Evolutionary conservation across 1,140 invertebrate genomes (phyloP).

Genomic region (Globodera ellingtonae): DNA sequence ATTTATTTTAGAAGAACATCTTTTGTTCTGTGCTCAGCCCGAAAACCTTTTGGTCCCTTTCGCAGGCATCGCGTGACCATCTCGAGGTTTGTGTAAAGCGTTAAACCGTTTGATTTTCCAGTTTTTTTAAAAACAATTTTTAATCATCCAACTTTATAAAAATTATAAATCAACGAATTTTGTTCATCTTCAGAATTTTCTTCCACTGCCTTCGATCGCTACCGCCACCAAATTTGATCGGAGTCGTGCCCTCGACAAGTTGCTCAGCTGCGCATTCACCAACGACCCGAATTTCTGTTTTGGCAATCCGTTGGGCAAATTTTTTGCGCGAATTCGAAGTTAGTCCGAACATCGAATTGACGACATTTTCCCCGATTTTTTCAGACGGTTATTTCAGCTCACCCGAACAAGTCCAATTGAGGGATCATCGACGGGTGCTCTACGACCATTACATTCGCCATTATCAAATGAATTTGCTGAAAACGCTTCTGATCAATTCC

Average conservation of each 20-base stretch:
- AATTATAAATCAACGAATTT: not conserved
- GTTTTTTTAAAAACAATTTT: too few relatives aligned
- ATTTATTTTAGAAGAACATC: slow-evolving; percentile 32
- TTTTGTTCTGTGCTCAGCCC: slow-evolving; percentile 35
- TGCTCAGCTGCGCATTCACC: slow-evolving; percentile 32
- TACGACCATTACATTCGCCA: slow-evolving; percentile 48
- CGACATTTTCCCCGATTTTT: slow-evolving; percentile 3
- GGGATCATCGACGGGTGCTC: slow-evolving; percentile 38
- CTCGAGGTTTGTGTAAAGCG: slow-evolving; percentile 28
- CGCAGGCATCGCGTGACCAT: slow-evolving; percentile 32
- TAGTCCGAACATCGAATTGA: not conserved
- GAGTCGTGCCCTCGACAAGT: slow-evolving; percentile 18
- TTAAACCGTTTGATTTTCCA: not conserved
- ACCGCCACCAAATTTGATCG: slow-evolving; percentile 21
- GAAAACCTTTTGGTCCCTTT: slow-evolving; percentile 36
- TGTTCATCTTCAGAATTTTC: slow-evolving; percentile 31
- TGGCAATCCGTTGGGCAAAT: slow-evolving; percentile 42
- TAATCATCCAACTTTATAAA: too few relatives aligned
- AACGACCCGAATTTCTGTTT: slow-evolving; percentile 39
- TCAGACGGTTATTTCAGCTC: slow-evolving; percentile 42
- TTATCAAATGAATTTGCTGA: slow-evolving; percentile 44
- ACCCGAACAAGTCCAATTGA: slow-evolving; percentile 35
- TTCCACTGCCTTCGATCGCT: slow-evolving; percentile 13
- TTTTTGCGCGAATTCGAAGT: slow-evolving; percentile 38
- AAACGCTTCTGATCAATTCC: slow-evolving; percentile 33